A percentile compares a stretch with the other conserved stretches of the same genome.
Evolutionary conservation across 1,140 invertebrate species (phyloP).

Genomic region (Aplysia californica): DNA sequence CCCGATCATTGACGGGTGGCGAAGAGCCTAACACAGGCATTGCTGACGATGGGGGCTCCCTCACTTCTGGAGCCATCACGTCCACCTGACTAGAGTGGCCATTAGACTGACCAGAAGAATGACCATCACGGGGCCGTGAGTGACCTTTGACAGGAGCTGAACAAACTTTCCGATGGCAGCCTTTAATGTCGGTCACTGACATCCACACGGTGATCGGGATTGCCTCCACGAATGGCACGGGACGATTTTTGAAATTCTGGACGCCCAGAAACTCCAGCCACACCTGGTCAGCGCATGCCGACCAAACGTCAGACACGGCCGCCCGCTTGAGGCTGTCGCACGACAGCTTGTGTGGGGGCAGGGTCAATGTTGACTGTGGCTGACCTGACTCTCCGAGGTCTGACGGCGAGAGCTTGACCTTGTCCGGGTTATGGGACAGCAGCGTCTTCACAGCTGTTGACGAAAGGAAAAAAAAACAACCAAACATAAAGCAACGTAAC

Average conservation of each 20-base stretch:
- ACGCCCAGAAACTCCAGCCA: slow-evolving; percentile 94
- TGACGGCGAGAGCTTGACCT: background rate
- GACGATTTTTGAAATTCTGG: slow-evolving; percentile 72
- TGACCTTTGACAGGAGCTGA: no score
- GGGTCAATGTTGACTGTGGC: no score
- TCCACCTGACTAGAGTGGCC: no score
- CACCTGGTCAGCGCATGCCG: slow-evolving; percentile 78
- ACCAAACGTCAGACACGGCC: slow-evolving; percentile 85
- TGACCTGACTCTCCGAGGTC: slow-evolving; percentile 55
- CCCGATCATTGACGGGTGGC: background rate
- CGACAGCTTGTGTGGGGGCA: slow-evolving; percentile 74
- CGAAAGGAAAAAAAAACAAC: background rate
- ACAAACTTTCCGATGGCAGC: no score
- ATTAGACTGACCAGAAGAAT: no score
- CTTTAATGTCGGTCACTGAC: no score
- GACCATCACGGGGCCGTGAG: no score
- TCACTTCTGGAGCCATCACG: no score
- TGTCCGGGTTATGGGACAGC: background rate
- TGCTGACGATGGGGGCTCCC: no score
- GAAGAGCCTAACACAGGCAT: background rate
- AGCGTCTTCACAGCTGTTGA: slow-evolving; percentile 11
- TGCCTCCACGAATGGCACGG: slow-evolving; percentile 89
- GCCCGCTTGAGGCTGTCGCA: slow-evolving; percentile 72
- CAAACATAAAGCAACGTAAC: no score
- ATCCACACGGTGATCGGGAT: slow-evolving; percentile 88